Percentiles rank a stretch among this genome's conserved stretches.
Conservation (phyloP, 2,888 invertebrate species). For the Microctonus aethiopoides region DNA sequence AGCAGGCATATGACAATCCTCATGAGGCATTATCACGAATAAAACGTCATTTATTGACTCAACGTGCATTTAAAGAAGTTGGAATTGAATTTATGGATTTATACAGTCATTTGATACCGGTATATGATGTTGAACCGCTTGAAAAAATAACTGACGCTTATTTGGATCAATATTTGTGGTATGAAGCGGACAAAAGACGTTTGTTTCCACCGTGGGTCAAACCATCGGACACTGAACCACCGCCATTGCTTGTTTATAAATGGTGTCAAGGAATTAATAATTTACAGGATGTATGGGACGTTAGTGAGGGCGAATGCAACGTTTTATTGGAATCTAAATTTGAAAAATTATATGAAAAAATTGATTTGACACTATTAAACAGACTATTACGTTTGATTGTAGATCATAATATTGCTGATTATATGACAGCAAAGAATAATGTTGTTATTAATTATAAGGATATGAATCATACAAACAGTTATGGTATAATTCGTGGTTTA, state of each 20-base stretch:
- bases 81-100: conserved; percentile 99
- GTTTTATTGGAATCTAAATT: conserved; percentile 96
- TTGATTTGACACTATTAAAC: conserved; percentile 97
- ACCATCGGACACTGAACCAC: conserved; percentile 98
- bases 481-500: conserved; percentile 97
- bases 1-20: conserved; percentile 99
- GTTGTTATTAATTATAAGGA: conserved; percentile 99
- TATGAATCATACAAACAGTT: conserved; percentile 99
- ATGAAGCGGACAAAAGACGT: conserved; percentile 97
- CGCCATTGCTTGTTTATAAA: conserved; percentile 91
- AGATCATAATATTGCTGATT: conserved; percentile 99
- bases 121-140: conserved; percentile 98
- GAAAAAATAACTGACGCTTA: conserved; percentile 99
- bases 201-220: conserved; percentile 99
- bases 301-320: conserved; percentile 98
- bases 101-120: conserved; percentile 98
- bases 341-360: conserved; percentile 99
- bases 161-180: conserved; percentile 99
- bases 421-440: conserved; percentile 99
- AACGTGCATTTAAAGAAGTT: conserved; percentile 98
- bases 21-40: conserved; percentile 99
- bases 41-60: conserved; percentile 98
- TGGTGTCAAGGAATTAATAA: conserved; percentile 99
- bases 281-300: conserved; percentile 98
- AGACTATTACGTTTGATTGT: conserved; percentile 95